Evolutionary conservation across 2,888 invertebrate genomes (phyloP), one percentile per base, ranked within the genome.

Genomic region (Steromphala cineraria): DNA sequence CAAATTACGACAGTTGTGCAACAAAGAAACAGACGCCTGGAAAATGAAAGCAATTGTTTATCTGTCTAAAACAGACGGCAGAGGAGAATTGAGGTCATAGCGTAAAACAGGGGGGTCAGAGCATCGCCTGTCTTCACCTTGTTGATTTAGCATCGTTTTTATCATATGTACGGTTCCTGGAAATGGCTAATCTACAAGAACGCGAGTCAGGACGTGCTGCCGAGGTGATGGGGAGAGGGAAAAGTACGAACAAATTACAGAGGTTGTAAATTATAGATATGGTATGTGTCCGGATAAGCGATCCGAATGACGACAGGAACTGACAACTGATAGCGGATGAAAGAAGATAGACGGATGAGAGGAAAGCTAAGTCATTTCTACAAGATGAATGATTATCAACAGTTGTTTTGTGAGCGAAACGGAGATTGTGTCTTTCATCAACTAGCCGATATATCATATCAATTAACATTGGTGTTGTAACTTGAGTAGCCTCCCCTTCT

Each of bases 301-400:
- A 52, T 24, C 75, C 52, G 40, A 24, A 52, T 53, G 75, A 24
- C 52, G 75, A 75, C 52, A 52, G 75, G 52, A 46, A 75, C 75
- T 75, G 75, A 75, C 75, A 75, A 52, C 15, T 24, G 75, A 75
- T 19, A 40, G 24, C 52, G 75, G 75, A 40, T 75, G 75, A 40
- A 24, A 75, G 75, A 46, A 40, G 75, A 75, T 40, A 75, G 75
- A 75, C 52, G 52, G 75, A 75, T 75, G 75, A 52, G 46, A 75
- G 21, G 75, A 52, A 21, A 21, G 75, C 52, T 62, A 62, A 62
- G 24, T 24, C 62, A 24, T 62, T 28, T 62, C 62, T 62, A 24
- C 28, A 62, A 46, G 46, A 28, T 62, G 62, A 62, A 24, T 62
- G 62, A 62, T 62, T 62, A 62, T 62, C 62, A 62, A 62, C 62